A percentile compares a stretch with the other conserved stretches of the same genome.
These are phyloP conservation scores for Trichonephila inaurata DNA, from an alignment of 1,140 invertebrate genomes.

Conservation along the genomic window DNA sequence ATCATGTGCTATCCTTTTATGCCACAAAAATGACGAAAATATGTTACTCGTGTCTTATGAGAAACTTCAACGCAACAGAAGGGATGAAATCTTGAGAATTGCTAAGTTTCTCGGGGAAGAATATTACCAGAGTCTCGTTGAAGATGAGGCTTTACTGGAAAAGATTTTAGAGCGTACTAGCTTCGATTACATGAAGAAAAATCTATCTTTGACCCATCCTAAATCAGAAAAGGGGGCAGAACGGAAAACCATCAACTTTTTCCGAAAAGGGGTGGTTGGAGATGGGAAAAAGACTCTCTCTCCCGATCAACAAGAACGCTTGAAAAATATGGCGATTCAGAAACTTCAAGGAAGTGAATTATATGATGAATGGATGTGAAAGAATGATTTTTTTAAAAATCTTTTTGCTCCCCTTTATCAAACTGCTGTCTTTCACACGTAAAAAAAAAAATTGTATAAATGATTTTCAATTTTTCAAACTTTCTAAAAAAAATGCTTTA, in stretches of 20 bases:
- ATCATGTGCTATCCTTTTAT: constrained; percentile 79
- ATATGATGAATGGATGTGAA: constrained; percentile 9
- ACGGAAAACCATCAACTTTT: constrained; percentile 1
- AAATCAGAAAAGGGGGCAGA: neutral
- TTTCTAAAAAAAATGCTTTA: too few relatives aligned
- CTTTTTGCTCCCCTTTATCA: too few relatives aligned
- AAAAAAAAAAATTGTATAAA: too few relatives aligned
- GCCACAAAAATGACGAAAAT: constrained; percentile 77
- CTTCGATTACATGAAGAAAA: constrained; percentile 72
- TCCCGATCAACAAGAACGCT: neutral
- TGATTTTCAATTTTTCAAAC: too few relatives aligned
- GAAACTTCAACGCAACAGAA: constrained; percentile 68
- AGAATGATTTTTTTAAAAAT: neutral
- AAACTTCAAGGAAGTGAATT: constrained; percentile 12
- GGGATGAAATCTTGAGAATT: constrained; percentile 55
- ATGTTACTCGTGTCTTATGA: constrained; percentile 78
- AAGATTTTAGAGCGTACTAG: constrained; percentile 49
- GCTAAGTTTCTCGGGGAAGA: constrained; percentile 80
- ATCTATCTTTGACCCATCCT: neutral
- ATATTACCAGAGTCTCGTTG: constrained; percentile 6
- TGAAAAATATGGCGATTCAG: neutral
- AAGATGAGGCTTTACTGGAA: constrained; percentile 6
- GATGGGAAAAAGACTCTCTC: constrained; percentile 33
- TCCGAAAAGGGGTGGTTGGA: constrained; percentile 59
- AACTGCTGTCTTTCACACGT: too few relatives aligned